A percentile compares a stretch with the other conserved stretches of the same genome.
Conservation (phyloP, 1,140 invertebrate genomes). For the Drosophila funebris region DNA sequence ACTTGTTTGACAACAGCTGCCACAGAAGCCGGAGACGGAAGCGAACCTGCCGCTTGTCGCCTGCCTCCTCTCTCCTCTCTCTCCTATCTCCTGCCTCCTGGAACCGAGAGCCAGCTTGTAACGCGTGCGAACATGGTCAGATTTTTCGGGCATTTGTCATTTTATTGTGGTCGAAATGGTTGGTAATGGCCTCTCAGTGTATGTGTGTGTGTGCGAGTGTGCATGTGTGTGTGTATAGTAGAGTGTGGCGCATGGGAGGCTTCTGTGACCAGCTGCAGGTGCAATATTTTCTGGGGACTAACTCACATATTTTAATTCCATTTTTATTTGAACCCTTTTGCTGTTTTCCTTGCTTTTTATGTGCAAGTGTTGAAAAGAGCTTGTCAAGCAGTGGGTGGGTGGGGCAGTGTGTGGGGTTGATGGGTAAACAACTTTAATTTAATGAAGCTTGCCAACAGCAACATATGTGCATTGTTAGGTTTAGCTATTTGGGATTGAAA, state of each 20-base stretch:
- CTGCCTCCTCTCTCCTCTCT: not conserved
- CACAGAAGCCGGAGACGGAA: conserved; percentile 8
- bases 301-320: conserved; percentile 75
- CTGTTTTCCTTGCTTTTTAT: conserved; percentile 24
- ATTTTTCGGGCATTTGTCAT: conserved; percentile 78
- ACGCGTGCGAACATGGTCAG: conserved; percentile 67
- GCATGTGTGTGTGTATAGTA: conserved; percentile 10
- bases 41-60: not conserved
- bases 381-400: not conserved
- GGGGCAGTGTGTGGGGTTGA: not conserved
- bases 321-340: conserved; percentile 74
- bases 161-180: conserved; percentile 76
- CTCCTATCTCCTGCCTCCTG: not conserved
- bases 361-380: conserved; percentile 67
- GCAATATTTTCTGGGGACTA: conserved; percentile 60
- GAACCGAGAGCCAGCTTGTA: conserved; percentile 9
- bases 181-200: conserved; percentile 53
- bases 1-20: conserved; percentile 75
- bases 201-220: not conserved
- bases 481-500: conserved; percentile 48
- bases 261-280: conserved; percentile 60
- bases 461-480: conserved; percentile 65
- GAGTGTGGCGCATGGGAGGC: not conserved
- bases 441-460: conserved; percentile 53
- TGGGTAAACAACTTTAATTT: conserved; percentile 67